phyloP scores from a whole-genome alignment of 2,797 vertebrate genomes.

The Tadarida brasiliensis region DNA sequence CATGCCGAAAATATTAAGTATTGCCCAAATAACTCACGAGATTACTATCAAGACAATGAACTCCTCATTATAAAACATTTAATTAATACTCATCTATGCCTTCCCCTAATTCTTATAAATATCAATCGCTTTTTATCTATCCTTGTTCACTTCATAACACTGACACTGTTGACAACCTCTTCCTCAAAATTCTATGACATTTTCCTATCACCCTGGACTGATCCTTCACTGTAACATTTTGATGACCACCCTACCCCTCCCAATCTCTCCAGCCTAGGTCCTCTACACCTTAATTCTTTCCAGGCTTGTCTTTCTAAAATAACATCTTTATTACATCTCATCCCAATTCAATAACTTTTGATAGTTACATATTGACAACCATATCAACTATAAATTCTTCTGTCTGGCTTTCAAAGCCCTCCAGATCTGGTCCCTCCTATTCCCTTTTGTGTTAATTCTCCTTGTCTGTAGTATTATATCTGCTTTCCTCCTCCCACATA shows the following conservation, averaged over 20 bases:
- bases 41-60: neutral
- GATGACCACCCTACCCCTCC: neutral
- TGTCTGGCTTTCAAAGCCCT: neutral
- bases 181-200: conserved; percentile 14
- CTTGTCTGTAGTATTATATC: neutral
- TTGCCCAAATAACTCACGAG: neutral
- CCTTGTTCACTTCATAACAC: neutral
- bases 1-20: conserved; percentile 15
- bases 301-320: conserved; percentile 10
- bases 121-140: neutral
- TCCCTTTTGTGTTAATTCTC: neutral
- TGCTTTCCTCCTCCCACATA: neutral
- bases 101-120: neutral
- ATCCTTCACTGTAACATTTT: neutral
- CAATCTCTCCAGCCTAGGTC: conserved; percentile 28
- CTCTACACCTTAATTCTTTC: neutral
- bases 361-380: neutral
- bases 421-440: neutral
- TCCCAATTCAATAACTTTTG: neutral
- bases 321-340: neutral
- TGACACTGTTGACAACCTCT: neutral
- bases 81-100: neutral
- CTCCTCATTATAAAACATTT: conserved; percentile 12
- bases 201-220: neutral
- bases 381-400: neutral